Conservation (phyloP, 2,888 invertebrate genomes). For the Spodoptera picta region DNA sequence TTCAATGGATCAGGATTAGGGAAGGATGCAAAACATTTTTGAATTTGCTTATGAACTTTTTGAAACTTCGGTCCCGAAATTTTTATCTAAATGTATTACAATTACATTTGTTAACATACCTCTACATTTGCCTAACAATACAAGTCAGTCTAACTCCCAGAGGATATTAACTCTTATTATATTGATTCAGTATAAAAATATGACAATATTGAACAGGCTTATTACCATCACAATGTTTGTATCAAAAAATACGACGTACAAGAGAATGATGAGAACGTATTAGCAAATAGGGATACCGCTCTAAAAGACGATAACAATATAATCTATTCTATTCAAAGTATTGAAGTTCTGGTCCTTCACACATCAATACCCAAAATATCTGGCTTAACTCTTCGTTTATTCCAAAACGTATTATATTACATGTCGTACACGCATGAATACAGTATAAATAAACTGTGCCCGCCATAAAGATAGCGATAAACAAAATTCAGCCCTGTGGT, state of each 20-base stretch:
- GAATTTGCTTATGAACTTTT: not conserved
- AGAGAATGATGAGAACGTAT: slow-evolving; percentile 10
- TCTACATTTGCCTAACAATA: slow-evolving; percentile 3
- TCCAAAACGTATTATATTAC: slow-evolving; percentile 82
- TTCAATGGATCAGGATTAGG: slow-evolving; percentile 21
- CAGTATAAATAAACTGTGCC: slow-evolving; percentile 84
- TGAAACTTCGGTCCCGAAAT: too few species aligned
- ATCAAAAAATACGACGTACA: not conserved
- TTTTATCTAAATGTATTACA: not conserved
- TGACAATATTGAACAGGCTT: slow-evolving; percentile 12
- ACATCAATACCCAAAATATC: slow-evolving; percentile 62
- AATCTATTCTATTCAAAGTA: slow-evolving; percentile 42
- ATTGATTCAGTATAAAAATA: slow-evolving; percentile 14
- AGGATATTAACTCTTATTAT: slow-evolving; percentile 1
- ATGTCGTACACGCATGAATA: slow-evolving; percentile 81
- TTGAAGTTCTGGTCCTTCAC: slow-evolving; percentile 41
- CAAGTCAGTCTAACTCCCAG: not conserved
- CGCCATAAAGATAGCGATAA: slow-evolving; percentile 87
- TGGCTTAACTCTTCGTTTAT: slow-evolving; percentile 77
- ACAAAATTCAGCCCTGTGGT: slow-evolving; percentile 85
- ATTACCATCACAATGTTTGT: slow-evolving; percentile 32
- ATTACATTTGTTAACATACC: not conserved
- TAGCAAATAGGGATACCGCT: slow-evolving; percentile 12
- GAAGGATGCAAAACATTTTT: slow-evolving; percentile 10
- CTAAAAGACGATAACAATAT: slow-evolving; percentile 8